These are phyloP conservation scores for Tricholauxania praeusta DNA, from an alignment of 2,888 invertebrate species.

Conservation along the genomic window DNA sequence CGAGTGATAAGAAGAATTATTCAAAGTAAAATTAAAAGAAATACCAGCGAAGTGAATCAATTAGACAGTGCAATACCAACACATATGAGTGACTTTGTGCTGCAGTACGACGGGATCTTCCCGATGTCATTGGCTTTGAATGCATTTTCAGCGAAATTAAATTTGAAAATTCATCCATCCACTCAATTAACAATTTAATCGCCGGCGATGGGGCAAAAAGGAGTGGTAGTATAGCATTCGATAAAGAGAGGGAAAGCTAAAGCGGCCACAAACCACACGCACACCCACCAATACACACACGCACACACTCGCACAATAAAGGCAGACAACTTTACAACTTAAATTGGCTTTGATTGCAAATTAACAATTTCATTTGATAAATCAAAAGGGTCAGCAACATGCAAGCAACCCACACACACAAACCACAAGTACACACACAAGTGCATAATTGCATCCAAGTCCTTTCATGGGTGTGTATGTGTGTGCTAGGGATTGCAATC, in stretches of 20 bases:
- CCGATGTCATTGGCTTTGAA: conserved; percentile 8
- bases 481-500: background rate
- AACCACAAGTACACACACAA: conserved; percentile 30
- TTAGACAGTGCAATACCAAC: background rate
- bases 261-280: conserved; percentile 3
- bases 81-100: too few relatives aligned
- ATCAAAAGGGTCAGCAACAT: conserved; percentile 52
- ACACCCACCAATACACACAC: background rate
- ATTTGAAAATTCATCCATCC: conserved; percentile 25
- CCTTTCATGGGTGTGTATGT: background rate
- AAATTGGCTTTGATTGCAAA: conserved; percentile 56
- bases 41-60: background rate
- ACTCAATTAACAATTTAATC: conserved; percentile 24
- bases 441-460: conserved; percentile 29
- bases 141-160: conserved; percentile 20
- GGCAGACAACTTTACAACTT: conserved; percentile 29
- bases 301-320: background rate
- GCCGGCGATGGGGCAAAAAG: too few relatives aligned
- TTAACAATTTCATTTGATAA: conserved; percentile 60
- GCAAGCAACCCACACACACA: conserved; percentile 23
- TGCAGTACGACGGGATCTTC: too few relatives aligned
- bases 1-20: background rate
- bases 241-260: too few relatives aligned
- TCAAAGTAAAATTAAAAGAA: background rate
- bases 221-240: too few relatives aligned